Conservation (phyloP, 1,140 invertebrate species). For the Tetramorium alpestre region DNA sequence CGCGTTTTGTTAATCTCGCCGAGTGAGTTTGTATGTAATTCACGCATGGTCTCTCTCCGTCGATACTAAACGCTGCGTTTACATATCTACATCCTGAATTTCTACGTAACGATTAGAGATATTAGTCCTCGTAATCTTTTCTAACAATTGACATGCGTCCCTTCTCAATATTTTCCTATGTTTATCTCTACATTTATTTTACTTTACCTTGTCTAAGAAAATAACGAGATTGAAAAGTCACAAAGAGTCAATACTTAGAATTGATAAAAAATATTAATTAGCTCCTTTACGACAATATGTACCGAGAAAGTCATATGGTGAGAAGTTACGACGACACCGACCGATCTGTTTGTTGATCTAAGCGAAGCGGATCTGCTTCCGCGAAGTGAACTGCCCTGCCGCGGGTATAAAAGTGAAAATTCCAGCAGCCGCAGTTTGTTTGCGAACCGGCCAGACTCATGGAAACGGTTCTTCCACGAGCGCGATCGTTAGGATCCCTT, state of each 20-base stretch:
- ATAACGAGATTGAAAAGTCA: too few species aligned
- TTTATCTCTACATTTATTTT: neutral
- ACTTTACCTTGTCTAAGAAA: neutral
- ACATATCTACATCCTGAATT: conserved; percentile 34
- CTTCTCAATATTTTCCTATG: too few species aligned
- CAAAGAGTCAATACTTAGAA: neutral
- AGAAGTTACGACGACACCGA: conserved; percentile 52
- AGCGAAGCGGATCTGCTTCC: conserved; percentile 72
- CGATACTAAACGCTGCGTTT: conserved; percentile 45
- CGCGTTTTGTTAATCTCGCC: conserved; percentile 75
- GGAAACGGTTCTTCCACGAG: conserved; percentile 68
- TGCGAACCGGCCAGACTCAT: conserved; percentile 67
- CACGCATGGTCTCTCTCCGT: neutral
- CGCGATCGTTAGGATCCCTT: conserved; percentile 67
- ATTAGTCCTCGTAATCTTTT: neutral
- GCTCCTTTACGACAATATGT: conserved; percentile 5
- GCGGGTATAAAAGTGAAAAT: conserved; percentile 76
- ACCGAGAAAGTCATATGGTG: conserved; percentile 25
- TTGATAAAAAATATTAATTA: neutral
- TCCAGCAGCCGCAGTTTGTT: conserved; percentile 73
- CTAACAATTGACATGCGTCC: neutral
- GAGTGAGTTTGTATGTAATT: conserved; percentile 31
- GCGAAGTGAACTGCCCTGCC: conserved; percentile 74
- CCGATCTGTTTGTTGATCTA: conserved; percentile 72
- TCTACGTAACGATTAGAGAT: neutral